These are phyloP conservation scores for Pionites leucogaster DNA, from an alignment of 2,113 vertebrate genomes.

Conservation along the genomic window DNA sequence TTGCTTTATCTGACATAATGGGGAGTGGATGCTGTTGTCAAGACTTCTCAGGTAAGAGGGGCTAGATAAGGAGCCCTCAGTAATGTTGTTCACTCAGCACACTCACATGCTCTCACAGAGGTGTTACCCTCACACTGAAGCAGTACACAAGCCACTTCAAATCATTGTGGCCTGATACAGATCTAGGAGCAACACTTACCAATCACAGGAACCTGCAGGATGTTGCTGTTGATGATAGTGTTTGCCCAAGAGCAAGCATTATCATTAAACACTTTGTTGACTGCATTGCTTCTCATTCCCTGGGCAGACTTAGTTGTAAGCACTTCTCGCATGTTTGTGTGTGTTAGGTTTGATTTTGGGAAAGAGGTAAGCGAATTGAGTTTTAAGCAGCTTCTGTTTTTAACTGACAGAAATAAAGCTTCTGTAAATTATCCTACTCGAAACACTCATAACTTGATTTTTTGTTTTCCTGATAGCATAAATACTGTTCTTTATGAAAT, in stretches of 20 bases:
- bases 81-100: not conserved
- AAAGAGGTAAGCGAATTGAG: not conserved
- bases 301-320: not conserved
- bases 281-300: not conserved
- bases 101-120: not conserved
- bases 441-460: not conserved
- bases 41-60: not conserved
- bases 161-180: not conserved
- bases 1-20: not conserved
- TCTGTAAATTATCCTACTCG: not conserved
- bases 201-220: not conserved
- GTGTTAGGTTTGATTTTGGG: not conserved
- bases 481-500: not conserved
- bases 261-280: not conserved
- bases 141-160: not conserved
- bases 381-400: not conserved
- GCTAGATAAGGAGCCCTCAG: not conserved
- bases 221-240: not conserved
- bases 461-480: not conserved
- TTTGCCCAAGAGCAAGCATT: not conserved
- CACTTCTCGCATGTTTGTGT: not conserved
- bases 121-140: not conserved
- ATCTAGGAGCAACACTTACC: not conserved
- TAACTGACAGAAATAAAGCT: not conserved
- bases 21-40: not conserved